phyloP scores from a whole-genome alignment of 2,113 vertebrate species.

The Nyctibius bracteatus region DNA sequence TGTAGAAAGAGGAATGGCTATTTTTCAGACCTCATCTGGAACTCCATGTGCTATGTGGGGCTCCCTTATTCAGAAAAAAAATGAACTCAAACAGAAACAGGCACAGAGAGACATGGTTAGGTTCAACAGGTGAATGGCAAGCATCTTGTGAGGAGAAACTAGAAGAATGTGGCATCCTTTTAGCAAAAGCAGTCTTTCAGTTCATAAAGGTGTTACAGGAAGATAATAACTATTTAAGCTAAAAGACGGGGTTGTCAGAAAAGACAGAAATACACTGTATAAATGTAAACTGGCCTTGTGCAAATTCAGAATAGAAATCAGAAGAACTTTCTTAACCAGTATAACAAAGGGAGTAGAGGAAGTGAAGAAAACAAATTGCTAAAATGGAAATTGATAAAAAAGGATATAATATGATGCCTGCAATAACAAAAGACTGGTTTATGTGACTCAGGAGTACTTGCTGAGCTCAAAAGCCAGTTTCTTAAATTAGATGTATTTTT shows the following conservation, averaged over 20 bases:
- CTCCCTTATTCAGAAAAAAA: background rate
- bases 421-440: background rate
- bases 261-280: background rate
- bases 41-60: rapidly evolving
- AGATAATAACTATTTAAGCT: background rate
- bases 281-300: background rate
- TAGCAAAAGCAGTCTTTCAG: background rate
- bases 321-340: background rate
- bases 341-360: background rate
- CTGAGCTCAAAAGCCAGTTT: background rate
- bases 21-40: background rate
- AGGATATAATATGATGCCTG: background rate
- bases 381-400: background rate
- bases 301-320: background rate
- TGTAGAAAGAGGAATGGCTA: background rate
- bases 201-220: background rate
- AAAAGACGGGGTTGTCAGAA: background rate
- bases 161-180: background rate
- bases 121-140: background rate
- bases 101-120: background rate
- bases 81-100: background rate
- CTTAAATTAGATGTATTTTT: background rate
- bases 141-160: background rate
- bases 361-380: background rate
- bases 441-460: background rate